Evolutionary conservation across 2,113 vertebrate species (phyloP).

Genomic region (Cacatua alba): DNA sequence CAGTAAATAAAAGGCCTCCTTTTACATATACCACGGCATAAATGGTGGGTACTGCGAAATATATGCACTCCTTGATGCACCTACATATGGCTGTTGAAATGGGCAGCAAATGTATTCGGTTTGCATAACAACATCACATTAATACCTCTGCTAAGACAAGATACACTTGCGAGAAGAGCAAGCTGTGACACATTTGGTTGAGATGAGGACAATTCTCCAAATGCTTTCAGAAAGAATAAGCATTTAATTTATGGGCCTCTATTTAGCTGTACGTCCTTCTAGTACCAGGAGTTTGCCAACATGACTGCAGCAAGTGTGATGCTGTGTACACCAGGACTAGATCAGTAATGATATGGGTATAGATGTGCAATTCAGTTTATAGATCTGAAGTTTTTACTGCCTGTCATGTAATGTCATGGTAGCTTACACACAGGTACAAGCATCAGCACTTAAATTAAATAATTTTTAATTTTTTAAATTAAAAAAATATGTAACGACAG

Average conservation of each 20-base stretch:
- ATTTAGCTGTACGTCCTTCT: background rate
- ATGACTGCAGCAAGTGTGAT: background rate
- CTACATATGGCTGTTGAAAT: fast-evolving
- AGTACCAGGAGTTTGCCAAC: background rate
- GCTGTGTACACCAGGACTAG: background rate
- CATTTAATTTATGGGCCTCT: background rate
- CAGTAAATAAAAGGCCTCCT: background rate
- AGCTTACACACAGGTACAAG: background rate
- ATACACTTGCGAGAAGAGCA: background rate
- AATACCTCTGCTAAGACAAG: background rate
- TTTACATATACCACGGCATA: background rate
- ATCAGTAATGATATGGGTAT: background rate
- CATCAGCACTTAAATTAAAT: fast-evolving
- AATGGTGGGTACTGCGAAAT: background rate
- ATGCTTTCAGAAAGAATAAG: background rate
- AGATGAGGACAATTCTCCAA: background rate
- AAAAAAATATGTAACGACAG: background rate
- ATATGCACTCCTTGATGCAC: background rate
- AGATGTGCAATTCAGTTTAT: background rate
- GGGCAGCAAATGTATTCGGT: background rate
- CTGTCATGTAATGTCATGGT: background rate
- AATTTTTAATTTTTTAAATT: background rate
- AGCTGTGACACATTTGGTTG: background rate
- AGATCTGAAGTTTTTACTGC: background rate
- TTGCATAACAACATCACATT: background rate